These are phyloP conservation scores for Perizoma affinitatum DNA, from an alignment of 2,888 invertebrate genomes.

Conservation along the genomic window DNA sequence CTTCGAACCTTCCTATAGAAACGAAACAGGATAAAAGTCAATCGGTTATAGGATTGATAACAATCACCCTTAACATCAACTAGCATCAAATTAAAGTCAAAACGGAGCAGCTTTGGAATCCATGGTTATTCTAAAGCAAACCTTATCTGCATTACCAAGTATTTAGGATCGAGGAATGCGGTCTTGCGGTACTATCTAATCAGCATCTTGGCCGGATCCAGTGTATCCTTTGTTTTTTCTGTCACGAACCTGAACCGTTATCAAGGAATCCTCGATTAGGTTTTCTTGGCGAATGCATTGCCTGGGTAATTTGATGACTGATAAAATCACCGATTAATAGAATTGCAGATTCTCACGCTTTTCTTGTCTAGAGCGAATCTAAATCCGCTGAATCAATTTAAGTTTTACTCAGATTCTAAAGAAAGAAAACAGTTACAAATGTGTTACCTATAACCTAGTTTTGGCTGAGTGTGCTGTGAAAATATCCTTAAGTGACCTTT, in stretches of 20 bases:
- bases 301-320: conserved; percentile 2
- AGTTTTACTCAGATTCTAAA: no score
- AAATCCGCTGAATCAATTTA: background rate
- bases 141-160: background rate
- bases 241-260: conserved; percentile 17
- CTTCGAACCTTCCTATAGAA: no score
- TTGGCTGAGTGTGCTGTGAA: no score
- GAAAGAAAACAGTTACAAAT: no score
- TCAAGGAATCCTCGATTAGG: conserved; percentile 3
- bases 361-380: background rate
- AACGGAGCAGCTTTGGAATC: background rate
- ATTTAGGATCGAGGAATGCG: conserved; percentile 22
- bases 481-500: no score
- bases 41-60: no score
- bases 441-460: no score
- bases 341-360: background rate
- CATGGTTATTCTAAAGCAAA: no score
- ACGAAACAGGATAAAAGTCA: no score
- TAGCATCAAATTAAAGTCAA: background rate
- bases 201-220: conserved; percentile 11
- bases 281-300: conserved; percentile 3
- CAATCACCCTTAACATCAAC: no score
- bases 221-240: conserved; percentile 18
- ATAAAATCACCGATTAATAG: no score
- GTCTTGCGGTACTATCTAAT: conserved; percentile 23